A percentile compares a stretch with the other conserved stretches of the same genome.
Conservation (phyloP, 2,888 invertebrate species). For the Cheilosia pagana region DNA sequence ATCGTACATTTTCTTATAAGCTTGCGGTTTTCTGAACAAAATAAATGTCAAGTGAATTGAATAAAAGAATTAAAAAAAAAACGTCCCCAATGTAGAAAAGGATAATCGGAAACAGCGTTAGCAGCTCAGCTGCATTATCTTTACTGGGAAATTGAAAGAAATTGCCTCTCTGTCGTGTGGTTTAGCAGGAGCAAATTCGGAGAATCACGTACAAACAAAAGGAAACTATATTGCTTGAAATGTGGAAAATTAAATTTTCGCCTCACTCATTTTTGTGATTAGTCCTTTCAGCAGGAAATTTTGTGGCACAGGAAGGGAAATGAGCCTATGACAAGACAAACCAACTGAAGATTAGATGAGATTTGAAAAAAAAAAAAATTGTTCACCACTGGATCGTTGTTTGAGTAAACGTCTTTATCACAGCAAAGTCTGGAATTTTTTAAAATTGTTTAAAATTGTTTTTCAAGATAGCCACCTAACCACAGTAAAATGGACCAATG, state of each 20-base stretch:
- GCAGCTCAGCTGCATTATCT: constrained; percentile 23
- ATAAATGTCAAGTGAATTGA: constrained; percentile 52
- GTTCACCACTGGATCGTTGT: too few relatives aligned
- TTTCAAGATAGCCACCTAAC: too few relatives aligned
- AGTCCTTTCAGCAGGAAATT: neutral
- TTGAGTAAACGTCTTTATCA: too few relatives aligned
- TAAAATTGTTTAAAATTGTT: too few relatives aligned
- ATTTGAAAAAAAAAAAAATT: too few relatives aligned
- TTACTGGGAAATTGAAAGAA: constrained; percentile 3
- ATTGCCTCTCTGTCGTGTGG: neutral
- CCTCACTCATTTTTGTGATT: constrained; percentile 11
- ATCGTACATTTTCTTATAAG: constrained; percentile 19
- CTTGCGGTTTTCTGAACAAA: constrained; percentile 31
- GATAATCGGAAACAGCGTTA: constrained; percentile 4
- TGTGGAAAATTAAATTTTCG: constrained; percentile 40
- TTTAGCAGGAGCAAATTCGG: neutral
- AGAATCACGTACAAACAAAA: constrained; percentile 24
- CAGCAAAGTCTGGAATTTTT: too few relatives aligned
- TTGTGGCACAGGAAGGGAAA: neutral
- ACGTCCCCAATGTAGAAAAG: constrained; percentile 39
- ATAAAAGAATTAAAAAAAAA: constrained; percentile 14
- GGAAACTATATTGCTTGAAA: constrained; percentile 22
- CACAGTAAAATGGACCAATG: too few relatives aligned
- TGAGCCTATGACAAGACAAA: neutral
- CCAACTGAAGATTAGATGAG: too few relatives aligned